These are phyloP conservation scores for Neomonachus schauinslandi DNA, from an alignment of 2,113 vertebrate genomes.

Conservation along the genomic window DNA sequence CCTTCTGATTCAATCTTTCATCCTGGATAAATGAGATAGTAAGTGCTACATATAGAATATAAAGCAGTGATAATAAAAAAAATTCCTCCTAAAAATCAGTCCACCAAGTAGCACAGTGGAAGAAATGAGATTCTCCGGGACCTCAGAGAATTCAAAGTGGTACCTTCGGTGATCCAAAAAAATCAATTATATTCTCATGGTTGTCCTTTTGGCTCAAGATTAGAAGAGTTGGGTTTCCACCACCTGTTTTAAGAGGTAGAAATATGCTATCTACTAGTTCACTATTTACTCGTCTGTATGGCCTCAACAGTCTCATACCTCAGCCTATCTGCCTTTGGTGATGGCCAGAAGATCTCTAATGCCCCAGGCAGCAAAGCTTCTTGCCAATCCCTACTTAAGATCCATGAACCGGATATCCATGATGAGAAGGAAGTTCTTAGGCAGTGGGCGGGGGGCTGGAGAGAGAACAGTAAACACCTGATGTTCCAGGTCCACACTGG, in stretches of 20 bases:
- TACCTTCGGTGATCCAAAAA: neutral
- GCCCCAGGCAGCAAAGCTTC: neutral
- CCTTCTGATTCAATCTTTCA: neutral
- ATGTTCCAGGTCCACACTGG: constrained; percentile 94
- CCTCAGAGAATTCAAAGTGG: neutral
- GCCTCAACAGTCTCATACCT: neutral
- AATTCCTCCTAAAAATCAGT: neutral
- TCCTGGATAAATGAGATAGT: neutral
- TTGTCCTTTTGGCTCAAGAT: neutral
- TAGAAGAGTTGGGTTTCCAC: neutral
- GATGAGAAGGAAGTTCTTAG: constrained; percentile 96
- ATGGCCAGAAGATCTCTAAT: neutral
- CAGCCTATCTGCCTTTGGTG: constrained; percentile 21
- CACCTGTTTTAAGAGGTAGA: constrained; percentile 32
- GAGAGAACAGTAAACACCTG: constrained; percentile 97
- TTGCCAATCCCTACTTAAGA: constrained; percentile 87
- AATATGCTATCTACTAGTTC: neutral
- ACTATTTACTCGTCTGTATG: neutral
- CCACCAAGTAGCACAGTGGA: neutral
- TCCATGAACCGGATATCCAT: constrained; percentile 99
- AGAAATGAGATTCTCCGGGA: neutral
- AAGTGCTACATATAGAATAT: neutral
- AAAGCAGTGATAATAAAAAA: neutral
- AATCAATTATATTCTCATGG: neutral
- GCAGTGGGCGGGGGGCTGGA: constrained; percentile 94